Conservation (phyloP, 2,888 invertebrate species). For the Rhagonycha fulva region DNA sequence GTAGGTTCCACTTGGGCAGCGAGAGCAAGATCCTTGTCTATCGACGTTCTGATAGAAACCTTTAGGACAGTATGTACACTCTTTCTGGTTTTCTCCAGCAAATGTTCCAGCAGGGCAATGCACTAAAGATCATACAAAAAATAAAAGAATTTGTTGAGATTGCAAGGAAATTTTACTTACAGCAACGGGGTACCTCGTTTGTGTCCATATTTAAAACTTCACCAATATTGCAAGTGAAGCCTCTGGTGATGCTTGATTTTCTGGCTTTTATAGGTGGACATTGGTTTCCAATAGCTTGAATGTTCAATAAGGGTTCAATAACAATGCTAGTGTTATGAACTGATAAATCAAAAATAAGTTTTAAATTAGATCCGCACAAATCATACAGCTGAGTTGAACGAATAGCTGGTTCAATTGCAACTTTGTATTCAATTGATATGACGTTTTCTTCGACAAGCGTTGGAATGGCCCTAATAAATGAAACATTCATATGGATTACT, state of each 20-base stretch:
- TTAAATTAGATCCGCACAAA: slow-evolving; percentile 90
- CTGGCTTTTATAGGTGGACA: slow-evolving; percentile 90
- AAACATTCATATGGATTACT: slow-evolving; percentile 92
- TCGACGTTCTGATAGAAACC: slow-evolving; percentile 94
- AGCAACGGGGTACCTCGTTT: slow-evolving; percentile 88
- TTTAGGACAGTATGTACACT: slow-evolving; percentile 87
- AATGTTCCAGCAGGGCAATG: slow-evolving; percentile 97
- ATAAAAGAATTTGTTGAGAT: slow-evolving; percentile 16
- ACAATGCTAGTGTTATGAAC: slow-evolving; percentile 91
- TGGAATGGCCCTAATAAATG: slow-evolving; percentile 83
- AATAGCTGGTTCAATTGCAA: slow-evolving; percentile 85
- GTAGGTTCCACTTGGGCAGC: slow-evolving; percentile 92
- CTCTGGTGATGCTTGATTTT: slow-evolving; percentile 80
- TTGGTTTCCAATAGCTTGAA: slow-evolving; percentile 87
- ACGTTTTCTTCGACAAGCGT: slow-evolving; percentile 82
- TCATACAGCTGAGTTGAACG: slow-evolving; percentile 92
- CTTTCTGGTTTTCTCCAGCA: slow-evolving; percentile 86
- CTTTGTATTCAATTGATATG: slow-evolving; percentile 85
- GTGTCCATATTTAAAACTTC: slow-evolving; percentile 94
- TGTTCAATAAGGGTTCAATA: slow-evolving; percentile 86
- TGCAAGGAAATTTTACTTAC: slow-evolving; percentile 62
- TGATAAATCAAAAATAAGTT: slow-evolving; percentile 90
- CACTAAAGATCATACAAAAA: slow-evolving; percentile 58
- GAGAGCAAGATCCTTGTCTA: slow-evolving; percentile 85
- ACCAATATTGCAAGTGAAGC: slow-evolving; percentile 91